Evolutionary conservation across 1,140 invertebrate species (phyloP).

Genomic region (Drosophila sucinea): DNA sequence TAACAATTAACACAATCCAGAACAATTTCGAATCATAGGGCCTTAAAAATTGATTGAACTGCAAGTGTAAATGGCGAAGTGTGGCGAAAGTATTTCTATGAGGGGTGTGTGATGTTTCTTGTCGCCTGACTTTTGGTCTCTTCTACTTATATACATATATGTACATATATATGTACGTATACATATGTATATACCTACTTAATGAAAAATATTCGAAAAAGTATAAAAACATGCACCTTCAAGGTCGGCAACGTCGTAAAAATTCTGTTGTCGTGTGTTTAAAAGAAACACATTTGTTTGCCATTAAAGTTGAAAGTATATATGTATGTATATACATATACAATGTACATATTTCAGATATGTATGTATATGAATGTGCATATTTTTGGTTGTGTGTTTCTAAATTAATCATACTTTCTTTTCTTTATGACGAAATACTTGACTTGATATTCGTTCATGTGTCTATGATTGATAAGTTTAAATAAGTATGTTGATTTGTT

Average conservation of each 20-base stretch:
- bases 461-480: conserved; percentile 52
- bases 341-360: conserved; percentile 16
- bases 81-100: conserved; percentile 27
- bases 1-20: conserved; percentile 27
- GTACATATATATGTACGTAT: neutral
- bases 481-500: conserved; percentile 14
- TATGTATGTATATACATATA: conserved; percentile 28
- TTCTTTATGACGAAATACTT: conserved; percentile 2
- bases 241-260: conserved; percentile 65
- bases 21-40: conserved; percentile 2
- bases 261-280: conserved; percentile 38
- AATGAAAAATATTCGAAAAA: conserved; percentile 23
- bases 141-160: conserved; percentile 34
- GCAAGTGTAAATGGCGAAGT: conserved; percentile 73
- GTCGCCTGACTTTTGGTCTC: conserved; percentile 44
- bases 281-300: conserved; percentile 61
- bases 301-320: conserved; percentile 54
- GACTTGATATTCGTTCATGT: conserved; percentile 35
- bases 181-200: neutral
- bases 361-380: conserved; percentile 2
- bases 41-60: conserved; percentile 28
- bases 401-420: neutral
- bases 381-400: neutral
- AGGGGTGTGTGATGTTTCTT: conserved; percentile 46
- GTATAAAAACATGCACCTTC: conserved; percentile 49